phyloP scores from a whole-genome alignment of 2,797 vertebrate species.

The Champsocephalus gunnari region DNA sequence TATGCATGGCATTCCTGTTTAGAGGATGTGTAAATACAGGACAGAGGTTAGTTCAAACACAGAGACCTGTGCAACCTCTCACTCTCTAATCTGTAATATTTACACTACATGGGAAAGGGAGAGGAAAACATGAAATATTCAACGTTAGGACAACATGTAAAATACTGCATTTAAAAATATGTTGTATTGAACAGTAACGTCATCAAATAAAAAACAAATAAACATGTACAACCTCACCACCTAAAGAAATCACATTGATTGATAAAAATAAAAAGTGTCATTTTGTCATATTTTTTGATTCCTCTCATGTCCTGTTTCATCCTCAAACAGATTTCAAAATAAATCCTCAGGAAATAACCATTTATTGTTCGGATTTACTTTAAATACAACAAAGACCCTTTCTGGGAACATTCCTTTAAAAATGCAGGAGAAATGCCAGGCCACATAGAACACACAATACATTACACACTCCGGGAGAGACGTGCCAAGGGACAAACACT shows the following conservation, averaged over 20 bases:
- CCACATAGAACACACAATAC: slow-evolving; percentile 73
- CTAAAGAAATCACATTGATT: neutral
- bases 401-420: slow-evolving; percentile 58
- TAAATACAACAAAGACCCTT: slow-evolving; percentile 60
- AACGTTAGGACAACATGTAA: slow-evolving; percentile 5
- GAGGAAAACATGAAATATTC: neutral
- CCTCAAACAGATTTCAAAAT: slow-evolving; percentile 25
- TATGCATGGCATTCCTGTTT: slow-evolving; percentile 80
- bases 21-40: slow-evolving; percentile 78
- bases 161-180: neutral
- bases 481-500: slow-evolving; percentile 78
- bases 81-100: slow-evolving; percentile 53
- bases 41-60: slow-evolving; percentile 74
- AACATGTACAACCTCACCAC: neutral
- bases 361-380: slow-evolving; percentile 66
- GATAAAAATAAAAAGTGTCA: neutral
- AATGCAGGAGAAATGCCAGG: slow-evolving; percentile 66
- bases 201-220: neutral
- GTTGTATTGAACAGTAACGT: neutral
- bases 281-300: neutral
- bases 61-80: slow-evolving; percentile 60
- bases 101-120: slow-evolving; percentile 8
- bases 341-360: slow-evolving; percentile 58
- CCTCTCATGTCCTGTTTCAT: slow-evolving; percentile 8
- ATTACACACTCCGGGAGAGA: slow-evolving; percentile 73